Percentiles rank a stretch among this genome's conserved stretches.
These are phyloP conservation scores for Cataglyphis cursor DNA, from an alignment of 2,888 invertebrate genomes.

Conservation along the genomic window DNA sequence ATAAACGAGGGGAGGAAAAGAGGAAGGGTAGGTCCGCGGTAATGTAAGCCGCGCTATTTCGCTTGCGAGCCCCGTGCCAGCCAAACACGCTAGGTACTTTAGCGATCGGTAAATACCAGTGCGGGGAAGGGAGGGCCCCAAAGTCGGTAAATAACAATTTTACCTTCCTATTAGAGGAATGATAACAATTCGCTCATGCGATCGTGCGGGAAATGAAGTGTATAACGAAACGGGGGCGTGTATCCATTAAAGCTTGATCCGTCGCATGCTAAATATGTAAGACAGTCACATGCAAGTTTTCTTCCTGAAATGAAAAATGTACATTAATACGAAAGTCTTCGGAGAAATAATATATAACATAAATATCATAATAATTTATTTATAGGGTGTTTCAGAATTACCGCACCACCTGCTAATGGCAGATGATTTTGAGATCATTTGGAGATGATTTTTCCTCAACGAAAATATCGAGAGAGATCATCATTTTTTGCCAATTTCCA, in stretches of 20 bases:
- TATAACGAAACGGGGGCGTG: conserved; percentile 14
- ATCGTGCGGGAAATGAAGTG: conserved; percentile 27
- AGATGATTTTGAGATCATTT: too few relatives aligned
- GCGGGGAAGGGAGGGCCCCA: not conserved
- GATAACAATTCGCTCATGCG: conserved; percentile 39
- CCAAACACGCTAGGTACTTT: conserved; percentile 66
- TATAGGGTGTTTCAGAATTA: too few relatives aligned
- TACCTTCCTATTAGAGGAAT: conserved; percentile 27
- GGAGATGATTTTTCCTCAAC: too few relatives aligned
- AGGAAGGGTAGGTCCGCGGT: conserved; percentile 33
- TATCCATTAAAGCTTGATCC: conserved; percentile 5
- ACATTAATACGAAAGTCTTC: not conserved
- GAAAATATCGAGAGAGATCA: too few relatives aligned
- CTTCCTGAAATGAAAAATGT: not conserved
- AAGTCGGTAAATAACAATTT: conserved; percentile 24
- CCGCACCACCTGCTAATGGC: too few relatives aligned
- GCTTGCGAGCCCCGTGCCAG: conserved; percentile 67
- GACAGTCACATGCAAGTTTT: not conserved
- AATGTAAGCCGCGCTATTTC: conserved; percentile 68
- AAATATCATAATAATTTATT: not conserved
- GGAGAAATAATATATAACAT: not conserved
- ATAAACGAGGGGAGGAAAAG: not conserved
- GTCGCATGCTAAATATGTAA: not conserved
- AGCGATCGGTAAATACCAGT: conserved; percentile 69
- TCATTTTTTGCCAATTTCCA: too few relatives aligned